These are phyloP conservation scores for Drosophila phalerata DNA, from an alignment of 2,888 invertebrate genomes.

Conservation along the genomic window DNA sequence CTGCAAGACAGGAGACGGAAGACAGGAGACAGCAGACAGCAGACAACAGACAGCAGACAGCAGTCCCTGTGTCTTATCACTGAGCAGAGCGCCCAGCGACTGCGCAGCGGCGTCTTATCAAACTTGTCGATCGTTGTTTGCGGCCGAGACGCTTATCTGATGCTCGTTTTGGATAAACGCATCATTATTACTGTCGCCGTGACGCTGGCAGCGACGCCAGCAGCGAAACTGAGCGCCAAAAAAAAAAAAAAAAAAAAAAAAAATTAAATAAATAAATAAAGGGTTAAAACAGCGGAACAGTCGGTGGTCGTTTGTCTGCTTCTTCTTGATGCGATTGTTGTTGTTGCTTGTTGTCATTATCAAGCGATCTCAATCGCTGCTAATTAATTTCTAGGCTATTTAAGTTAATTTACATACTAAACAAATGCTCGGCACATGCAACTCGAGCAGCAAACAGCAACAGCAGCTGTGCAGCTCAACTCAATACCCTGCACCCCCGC, in stretches of 20 bases:
- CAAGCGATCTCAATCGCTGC: conserved; percentile 79
- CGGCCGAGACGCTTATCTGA: conserved; percentile 74
- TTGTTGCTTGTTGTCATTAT: conserved; percentile 66
- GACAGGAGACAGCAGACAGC: no score
- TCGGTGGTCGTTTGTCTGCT: conserved; percentile 58
- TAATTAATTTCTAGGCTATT: conserved; percentile 82
- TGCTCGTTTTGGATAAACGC: conserved; percentile 84
- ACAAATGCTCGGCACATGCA: conserved; percentile 65
- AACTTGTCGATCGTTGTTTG: conserved; percentile 77
- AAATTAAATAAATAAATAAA: conserved; percentile 42
- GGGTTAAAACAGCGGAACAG: conserved; percentile 59
- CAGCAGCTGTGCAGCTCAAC: conserved; percentile 21
- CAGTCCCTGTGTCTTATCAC: conserved; percentile 39
- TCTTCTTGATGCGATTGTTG: not conserved
- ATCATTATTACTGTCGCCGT: conserved; percentile 82
- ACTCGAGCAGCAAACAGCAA: not conserved
- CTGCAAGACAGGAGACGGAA: not conserved
- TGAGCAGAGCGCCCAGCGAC: conserved; percentile 58
- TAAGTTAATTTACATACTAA: conserved; percentile 79
- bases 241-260: not conserved
- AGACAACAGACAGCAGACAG: not conserved
- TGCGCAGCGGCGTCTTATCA: conserved; percentile 70
- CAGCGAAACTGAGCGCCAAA: conserved; percentile 45
- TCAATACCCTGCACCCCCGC: not conserved
- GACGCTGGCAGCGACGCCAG: conserved; percentile 24